Conservation (phyloP, 1,140 invertebrate genomes). For the Drosophila hydei region DNA sequence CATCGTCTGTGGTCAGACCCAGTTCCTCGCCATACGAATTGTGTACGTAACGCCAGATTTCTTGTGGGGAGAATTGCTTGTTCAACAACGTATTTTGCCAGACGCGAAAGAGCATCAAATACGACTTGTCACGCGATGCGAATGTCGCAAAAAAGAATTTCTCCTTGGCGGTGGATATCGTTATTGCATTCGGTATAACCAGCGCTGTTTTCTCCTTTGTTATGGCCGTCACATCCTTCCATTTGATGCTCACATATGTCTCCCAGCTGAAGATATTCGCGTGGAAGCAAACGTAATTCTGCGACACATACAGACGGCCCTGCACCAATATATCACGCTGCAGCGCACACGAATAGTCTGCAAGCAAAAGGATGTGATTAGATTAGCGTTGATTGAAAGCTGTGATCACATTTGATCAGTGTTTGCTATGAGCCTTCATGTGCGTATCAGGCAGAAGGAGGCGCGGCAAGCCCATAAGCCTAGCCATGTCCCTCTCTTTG, state of each 20-base stretch:
- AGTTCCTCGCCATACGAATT: constrained; percentile 96
- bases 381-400: too few relatives aligned
- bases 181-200: constrained; percentile 97
- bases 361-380: constrained; percentile 1
- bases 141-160: constrained; percentile 98
- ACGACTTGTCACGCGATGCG: constrained; percentile 95
- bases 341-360: constrained; percentile 98
- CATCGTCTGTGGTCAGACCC: constrained; percentile 96
- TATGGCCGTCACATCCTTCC: constrained; percentile 95
- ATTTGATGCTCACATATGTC: constrained; percentile 91
- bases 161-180: constrained; percentile 92
- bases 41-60: constrained; percentile 95
- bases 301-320: constrained; percentile 95
- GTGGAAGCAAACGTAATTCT: constrained; percentile 97
- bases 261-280: constrained; percentile 98
- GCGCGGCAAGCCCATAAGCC: too few relatives aligned
- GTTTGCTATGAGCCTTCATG: too few relatives aligned
- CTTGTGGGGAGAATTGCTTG: constrained; percentile 92
- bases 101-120: constrained; percentile 96
- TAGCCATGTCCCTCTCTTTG: too few relatives aligned
- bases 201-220: constrained; percentile 96
- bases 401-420: too few relatives aligned
- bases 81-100: constrained; percentile 98
- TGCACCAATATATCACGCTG: constrained; percentile 97
- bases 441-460: too few relatives aligned